These are phyloP conservation scores for Drosophila helvetica DNA, from an alignment of 2,888 invertebrate species.

Conservation along the genomic window DNA sequence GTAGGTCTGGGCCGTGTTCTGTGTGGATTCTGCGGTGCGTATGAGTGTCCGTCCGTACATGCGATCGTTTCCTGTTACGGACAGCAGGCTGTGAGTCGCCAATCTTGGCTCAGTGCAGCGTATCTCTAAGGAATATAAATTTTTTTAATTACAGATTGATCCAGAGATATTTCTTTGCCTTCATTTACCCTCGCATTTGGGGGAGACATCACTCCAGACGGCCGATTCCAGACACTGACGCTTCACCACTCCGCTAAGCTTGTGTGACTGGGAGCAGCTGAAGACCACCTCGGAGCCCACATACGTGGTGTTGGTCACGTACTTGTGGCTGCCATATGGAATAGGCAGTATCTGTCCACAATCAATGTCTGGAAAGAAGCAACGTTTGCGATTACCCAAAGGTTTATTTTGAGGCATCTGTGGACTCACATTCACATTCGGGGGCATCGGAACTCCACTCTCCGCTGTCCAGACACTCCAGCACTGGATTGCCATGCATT, in stretches of 20 bases:
- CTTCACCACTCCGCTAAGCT: slow-evolving; percentile 89
- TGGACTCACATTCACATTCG: slow-evolving; percentile 90
- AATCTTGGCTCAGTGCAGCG: slow-evolving; percentile 93
- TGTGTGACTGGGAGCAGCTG: slow-evolving; percentile 91
- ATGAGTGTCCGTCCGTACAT: slow-evolving; percentile 94
- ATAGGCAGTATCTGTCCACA: slow-evolving; percentile 93
- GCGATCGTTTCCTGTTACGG: slow-evolving; percentile 95
- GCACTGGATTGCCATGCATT: slow-evolving; percentile 88
- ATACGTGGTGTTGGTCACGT: slow-evolving; percentile 91
- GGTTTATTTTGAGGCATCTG: too few species aligned
- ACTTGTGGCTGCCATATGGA: slow-evolving; percentile 90
- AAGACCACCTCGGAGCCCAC: slow-evolving; percentile 92
- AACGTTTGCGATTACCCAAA: not conserved
- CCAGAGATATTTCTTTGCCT: not conserved
- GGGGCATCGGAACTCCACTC: slow-evolving; percentile 94
- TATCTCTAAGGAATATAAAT: slow-evolving; percentile 87
- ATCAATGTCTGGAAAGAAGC: slow-evolving; percentile 89
- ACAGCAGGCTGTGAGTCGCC: slow-evolving; percentile 93
- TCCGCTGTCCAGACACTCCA: slow-evolving; percentile 90
- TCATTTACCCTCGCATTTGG: slow-evolving; percentile 89
- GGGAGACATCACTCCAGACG: slow-evolving; percentile 92
- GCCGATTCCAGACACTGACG: slow-evolving; percentile 90
- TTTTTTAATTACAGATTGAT: not conserved
- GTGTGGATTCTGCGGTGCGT: slow-evolving; percentile 88
- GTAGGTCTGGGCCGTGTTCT: slow-evolving; percentile 90